Evolutionary conservation across 2,888 invertebrate species (phyloP).

Genomic region (Chaetogeoica ovagalla): DNA sequence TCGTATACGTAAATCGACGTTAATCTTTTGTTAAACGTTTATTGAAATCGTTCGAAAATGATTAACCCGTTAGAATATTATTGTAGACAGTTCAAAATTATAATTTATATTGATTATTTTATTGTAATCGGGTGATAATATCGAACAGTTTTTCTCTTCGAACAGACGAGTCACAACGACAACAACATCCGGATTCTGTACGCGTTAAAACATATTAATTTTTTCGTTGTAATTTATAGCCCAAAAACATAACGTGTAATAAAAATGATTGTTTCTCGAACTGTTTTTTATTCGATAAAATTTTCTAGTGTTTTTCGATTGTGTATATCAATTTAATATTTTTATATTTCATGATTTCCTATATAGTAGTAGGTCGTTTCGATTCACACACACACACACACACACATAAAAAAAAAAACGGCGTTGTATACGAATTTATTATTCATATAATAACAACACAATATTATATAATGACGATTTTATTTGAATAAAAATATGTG

Average conservation of each 20-base stretch:
- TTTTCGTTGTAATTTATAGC: too few relatives aligned
- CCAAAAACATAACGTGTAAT: too few relatives aligned
- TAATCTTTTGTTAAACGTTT: neutral
- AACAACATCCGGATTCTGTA: too few relatives aligned
- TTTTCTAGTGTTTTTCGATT: neutral
- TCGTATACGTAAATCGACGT: neutral
- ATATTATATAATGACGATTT: neutral
- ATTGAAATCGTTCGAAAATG: slow-evolving; percentile 8
- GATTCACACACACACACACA: too few relatives aligned
- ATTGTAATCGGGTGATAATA: too few relatives aligned
- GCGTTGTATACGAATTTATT: too few relatives aligned
- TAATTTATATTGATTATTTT: neutral
- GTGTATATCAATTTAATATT: neutral
- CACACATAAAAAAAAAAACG: too few relatives aligned
- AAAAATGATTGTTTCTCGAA: too few relatives aligned
- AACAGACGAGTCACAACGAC: neutral
- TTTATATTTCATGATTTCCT: neutral
- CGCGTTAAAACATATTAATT: neutral
- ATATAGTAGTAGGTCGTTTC: too few relatives aligned
- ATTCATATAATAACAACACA: too few relatives aligned
- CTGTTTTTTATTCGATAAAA: neutral
- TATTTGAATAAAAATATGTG: slow-evolving; percentile 26
- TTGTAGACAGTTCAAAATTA: neutral
- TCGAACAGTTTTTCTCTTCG: too few relatives aligned
- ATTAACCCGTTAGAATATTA: neutral